Evolutionary conservation across 1,140 invertebrate genomes (phyloP).

Genomic region (Samia ricini): DNA sequence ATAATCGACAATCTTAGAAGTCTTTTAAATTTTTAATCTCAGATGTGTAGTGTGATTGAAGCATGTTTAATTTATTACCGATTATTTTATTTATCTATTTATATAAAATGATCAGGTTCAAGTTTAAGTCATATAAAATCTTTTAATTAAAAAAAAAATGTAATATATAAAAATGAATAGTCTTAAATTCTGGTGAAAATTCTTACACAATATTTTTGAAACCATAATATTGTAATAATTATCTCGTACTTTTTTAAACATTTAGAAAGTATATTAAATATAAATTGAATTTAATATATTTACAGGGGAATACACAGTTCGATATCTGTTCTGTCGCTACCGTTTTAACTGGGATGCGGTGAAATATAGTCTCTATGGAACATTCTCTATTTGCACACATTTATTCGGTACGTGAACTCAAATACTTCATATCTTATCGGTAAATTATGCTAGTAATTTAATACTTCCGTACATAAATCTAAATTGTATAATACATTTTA

Average conservation of each 20-base stretch:
- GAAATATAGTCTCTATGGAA: conserved; percentile 80
- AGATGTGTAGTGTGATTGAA: neutral
- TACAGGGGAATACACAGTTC: conserved; percentile 77
- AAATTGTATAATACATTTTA: no score
- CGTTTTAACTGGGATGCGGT: conserved; percentile 87
- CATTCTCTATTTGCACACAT: conserved; percentile 58
- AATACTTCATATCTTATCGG: neutral
- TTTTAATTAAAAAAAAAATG: no score
- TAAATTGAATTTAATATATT: conserved; percentile 7
- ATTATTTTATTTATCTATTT: no score
- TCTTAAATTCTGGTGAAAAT: neutral
- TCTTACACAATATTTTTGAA: neutral
- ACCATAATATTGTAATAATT: neutral
- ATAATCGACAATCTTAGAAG: conserved; percentile 2
- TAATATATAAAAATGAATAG: no score
- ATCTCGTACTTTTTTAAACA: no score
- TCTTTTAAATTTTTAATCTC: neutral
- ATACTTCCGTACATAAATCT: neutral
- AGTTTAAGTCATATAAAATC: no score
- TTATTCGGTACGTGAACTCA: conserved; percentile 42
- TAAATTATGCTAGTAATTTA: neutral
- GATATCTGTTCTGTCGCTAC: conserved; percentile 84
- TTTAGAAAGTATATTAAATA: no score
- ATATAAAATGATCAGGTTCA: no score
- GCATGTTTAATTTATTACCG: neutral